A percentile compares a stretch with the other conserved stretches of the same genome.
Conservation (phyloP, 1,140 invertebrate species). For the Scylla paramamosain region DNA sequence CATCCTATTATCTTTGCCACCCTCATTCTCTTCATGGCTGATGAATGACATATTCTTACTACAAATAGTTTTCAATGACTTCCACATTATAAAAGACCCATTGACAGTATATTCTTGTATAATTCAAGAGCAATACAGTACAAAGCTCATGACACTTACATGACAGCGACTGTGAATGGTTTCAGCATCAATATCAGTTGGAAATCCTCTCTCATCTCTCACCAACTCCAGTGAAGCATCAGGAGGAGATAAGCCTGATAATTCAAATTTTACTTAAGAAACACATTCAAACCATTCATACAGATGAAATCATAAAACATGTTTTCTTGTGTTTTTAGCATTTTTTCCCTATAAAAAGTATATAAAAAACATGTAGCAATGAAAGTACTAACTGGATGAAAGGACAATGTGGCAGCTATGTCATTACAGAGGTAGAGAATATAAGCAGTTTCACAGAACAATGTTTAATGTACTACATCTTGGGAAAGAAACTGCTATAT, state of each 20-base stretch:
- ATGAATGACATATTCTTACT: neutral
- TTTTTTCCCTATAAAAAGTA: too few relatives aligned
- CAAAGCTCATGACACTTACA: conserved; percentile 44
- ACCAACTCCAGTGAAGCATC: conserved; percentile 44
- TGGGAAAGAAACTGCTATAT: too few relatives aligned
- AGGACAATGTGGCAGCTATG: too few relatives aligned
- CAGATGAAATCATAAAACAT: neutral
- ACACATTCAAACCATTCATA: neutral
- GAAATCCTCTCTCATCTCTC: conserved; percentile 62
- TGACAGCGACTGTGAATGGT: conserved; percentile 39
- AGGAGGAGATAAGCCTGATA: conserved; percentile 44
- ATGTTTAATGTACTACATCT: too few relatives aligned
- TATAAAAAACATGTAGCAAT: too few relatives aligned
- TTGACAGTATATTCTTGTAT: neutral
- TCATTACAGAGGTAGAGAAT: too few relatives aligned
- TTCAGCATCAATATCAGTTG: conserved; percentile 59
- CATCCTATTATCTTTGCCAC: too few relatives aligned
- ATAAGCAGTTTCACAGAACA: too few relatives aligned
- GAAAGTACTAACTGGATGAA: too few relatives aligned
- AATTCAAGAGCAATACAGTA: neutral
- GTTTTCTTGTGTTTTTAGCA: neutral
- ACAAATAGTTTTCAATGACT: too few relatives aligned
- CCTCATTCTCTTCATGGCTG: too few relatives aligned
- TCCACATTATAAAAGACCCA: too few relatives aligned
- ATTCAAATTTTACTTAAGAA: neutral